Evolutionary conservation across 2,113 vertebrate species (phyloP).

Genomic region (Thunnus maccoyii): DNA sequence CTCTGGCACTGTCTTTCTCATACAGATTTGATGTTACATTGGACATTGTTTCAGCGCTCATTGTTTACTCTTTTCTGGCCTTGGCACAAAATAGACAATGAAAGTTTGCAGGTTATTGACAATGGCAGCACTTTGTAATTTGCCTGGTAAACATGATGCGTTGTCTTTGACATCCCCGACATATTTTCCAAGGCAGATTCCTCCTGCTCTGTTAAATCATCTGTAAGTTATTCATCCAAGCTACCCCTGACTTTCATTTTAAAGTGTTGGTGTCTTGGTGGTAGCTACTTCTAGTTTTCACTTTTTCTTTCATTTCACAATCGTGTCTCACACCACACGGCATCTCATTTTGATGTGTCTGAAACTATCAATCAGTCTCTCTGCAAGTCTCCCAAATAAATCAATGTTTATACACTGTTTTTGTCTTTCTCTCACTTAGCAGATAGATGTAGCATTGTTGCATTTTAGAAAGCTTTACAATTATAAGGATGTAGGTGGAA

Average conservation of each 20-base stretch:
- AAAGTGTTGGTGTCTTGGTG: too few relatives aligned
- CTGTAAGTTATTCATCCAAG: background rate
- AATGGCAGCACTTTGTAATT: constrained; percentile 13
- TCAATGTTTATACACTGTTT: background rate
- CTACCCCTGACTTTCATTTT: too few relatives aligned
- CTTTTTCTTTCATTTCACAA: background rate
- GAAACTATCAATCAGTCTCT: too few relatives aligned
- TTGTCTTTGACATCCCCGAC: constrained; percentile 1
- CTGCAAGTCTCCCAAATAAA: background rate
- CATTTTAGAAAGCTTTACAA: too few relatives aligned
- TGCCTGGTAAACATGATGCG: background rate
- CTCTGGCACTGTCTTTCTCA: background rate
- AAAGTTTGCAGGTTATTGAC: constrained; percentile 22
- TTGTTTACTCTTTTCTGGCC: constrained; percentile 24
- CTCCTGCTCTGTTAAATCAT: background rate
- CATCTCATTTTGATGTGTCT: background rate
- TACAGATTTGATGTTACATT: constrained; percentile 17
- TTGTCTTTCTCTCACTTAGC: background rate
- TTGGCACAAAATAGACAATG: constrained; percentile 30
- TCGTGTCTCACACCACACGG: background rate
- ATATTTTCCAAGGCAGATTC: background rate
- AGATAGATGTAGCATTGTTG: background rate
- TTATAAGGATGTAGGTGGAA: background rate
- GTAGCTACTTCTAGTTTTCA: too few relatives aligned
- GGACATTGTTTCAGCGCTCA: background rate